Evolutionary conservation across 2,797 vertebrate genomes (phyloP), one percentile per base, ranked within the genome.

Genomic region (Anguilla obscura): DNA sequence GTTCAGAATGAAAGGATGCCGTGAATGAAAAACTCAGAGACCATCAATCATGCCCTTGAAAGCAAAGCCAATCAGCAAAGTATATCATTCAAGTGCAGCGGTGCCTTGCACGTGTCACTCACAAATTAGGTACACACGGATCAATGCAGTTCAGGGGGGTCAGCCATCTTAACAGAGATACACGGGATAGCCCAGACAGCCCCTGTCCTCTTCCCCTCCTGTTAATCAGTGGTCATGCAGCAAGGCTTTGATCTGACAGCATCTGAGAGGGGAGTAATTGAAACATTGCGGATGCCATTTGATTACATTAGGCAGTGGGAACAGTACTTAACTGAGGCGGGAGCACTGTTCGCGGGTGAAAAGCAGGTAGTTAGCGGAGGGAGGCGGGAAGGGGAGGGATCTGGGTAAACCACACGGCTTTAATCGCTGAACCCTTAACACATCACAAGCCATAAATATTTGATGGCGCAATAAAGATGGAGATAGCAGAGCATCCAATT

Each of bases 401-500:
- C 84, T 87, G 45, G 58, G 85, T 90, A 91, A 91, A 90, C 91
- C 90, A 89, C 89, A 92, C 90, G 60, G 88, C 88, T 45, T 88
- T 91, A 92, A 93, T 93, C 83, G 66, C 80, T 92, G 89, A 90
- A 94, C 76, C 89, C 90, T 92, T 91, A 90, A 88, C 88, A 91
- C 89, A 93, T 92, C 89, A 79, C 86, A 88, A 91, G 86, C 88
- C 90, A 92, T 95, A 94, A 92, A 94, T 94, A 92, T 91, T 89
- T 27, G 24, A 27, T 88, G 91, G 91, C 89, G 89, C 86, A 90
- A 91, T 89, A 90, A 89, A 89, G 88, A 86, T 12, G 10, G 89
- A 90, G 92, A 93, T 92, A 91, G 89, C 88, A 74, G 21, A 79
- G 91, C 91, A 93, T 94, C 93, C 92, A 94, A 93, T 96, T 93